phyloP scores from a whole-genome alignment of 2,797 vertebrate species.

The Acrocephalus scirpaceus region DNA sequence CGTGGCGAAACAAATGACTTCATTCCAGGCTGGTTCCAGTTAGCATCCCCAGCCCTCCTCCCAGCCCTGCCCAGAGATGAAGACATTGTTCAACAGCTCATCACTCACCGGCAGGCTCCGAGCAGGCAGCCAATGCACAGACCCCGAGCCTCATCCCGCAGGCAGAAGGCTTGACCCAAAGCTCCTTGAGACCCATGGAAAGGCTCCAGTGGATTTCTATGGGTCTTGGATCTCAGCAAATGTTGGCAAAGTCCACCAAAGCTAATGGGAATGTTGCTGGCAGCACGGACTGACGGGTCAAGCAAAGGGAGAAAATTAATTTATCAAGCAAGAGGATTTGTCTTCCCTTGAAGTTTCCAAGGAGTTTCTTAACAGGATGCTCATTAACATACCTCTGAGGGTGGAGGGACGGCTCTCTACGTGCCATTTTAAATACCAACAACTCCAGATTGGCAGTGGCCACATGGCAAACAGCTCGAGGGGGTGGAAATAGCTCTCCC shows the following conservation, averaged over 20 bases:
- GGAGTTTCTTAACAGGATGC: conserved; percentile 19
- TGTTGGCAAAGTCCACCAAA: neutral
- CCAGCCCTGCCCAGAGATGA: conserved; percentile 53
- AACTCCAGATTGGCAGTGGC: neutral
- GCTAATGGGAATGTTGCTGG: conserved; percentile 48
- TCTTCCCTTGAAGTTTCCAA: conserved; percentile 53
- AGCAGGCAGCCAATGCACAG: conserved; percentile 9
- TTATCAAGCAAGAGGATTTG: conserved; percentile 17
- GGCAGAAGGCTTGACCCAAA: conserved; percentile 42
- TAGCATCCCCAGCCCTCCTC: conserved; percentile 47
- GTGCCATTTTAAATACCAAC: neutral
- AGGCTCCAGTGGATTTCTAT: conserved; percentile 54
- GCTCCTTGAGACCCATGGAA: conserved; percentile 50
- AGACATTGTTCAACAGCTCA: conserved; percentile 60
- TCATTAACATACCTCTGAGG: neutral
- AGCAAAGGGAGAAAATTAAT: conserved; percentile 48
- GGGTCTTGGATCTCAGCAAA: conserved; percentile 42
- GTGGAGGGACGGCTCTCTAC: neutral
- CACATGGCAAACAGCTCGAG: neutral
- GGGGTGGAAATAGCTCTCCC: neutral
- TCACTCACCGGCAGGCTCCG: conserved; percentile 24
- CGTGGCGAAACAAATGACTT: neutral
- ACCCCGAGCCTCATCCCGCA: neutral
- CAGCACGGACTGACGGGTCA: neutral
- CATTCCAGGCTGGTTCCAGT: conserved; percentile 63